Percentiles rank a stretch among this genome's conserved stretches.
Conservation (phyloP, 2,797 vertebrate species). For the Sebastes minor region DNA sequence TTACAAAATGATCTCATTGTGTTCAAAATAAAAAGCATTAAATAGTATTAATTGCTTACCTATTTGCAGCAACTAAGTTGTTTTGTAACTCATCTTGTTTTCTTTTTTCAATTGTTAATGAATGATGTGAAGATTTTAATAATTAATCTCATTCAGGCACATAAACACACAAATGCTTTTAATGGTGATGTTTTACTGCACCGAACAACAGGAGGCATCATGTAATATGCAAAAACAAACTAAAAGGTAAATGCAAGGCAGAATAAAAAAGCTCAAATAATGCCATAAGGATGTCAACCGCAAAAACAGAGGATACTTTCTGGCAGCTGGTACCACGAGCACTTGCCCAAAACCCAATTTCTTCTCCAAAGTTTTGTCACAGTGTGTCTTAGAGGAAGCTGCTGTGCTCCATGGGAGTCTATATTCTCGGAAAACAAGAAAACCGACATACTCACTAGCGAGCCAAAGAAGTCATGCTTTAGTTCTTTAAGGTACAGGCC, state of each 20-base stretch:
- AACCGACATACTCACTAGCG: constrained; percentile 24
- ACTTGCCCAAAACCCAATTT: constrained; percentile 60
- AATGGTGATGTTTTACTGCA: constrained; percentile 66
- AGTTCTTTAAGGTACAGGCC: constrained; percentile 39
- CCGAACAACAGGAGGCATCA: constrained; percentile 69
- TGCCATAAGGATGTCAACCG: constrained; percentile 43
- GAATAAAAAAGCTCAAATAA: constrained; percentile 46
- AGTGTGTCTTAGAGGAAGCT: constrained; percentile 52
- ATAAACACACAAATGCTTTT: constrained; percentile 84
- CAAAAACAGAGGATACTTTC: constrained; percentile 40
- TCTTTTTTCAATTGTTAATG: constrained; percentile 69
- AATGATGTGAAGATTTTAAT: constrained; percentile 73
- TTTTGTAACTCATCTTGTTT: constrained; percentile 46
- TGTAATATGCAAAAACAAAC: constrained; percentile 72
- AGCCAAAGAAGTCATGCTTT: constrained; percentile 38
- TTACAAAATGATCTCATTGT: background rate
- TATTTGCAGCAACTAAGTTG: constrained; percentile 36
- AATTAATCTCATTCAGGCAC: constrained; percentile 75
- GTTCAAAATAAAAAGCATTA: constrained; percentile 22
- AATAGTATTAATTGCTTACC: constrained; percentile 28
- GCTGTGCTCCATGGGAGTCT: constrained; percentile 59
- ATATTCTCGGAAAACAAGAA: constrained; percentile 53
- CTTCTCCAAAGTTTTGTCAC: constrained; percentile 57
- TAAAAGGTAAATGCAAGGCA: constrained; percentile 28
- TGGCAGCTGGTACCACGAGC: constrained; percentile 47